A percentile compares a stretch with the other conserved stretches of the same genome.
Evolutionary conservation across 2,113 vertebrate species (phyloP).

Genomic region (Phrynosoma blainvillii): DNA sequence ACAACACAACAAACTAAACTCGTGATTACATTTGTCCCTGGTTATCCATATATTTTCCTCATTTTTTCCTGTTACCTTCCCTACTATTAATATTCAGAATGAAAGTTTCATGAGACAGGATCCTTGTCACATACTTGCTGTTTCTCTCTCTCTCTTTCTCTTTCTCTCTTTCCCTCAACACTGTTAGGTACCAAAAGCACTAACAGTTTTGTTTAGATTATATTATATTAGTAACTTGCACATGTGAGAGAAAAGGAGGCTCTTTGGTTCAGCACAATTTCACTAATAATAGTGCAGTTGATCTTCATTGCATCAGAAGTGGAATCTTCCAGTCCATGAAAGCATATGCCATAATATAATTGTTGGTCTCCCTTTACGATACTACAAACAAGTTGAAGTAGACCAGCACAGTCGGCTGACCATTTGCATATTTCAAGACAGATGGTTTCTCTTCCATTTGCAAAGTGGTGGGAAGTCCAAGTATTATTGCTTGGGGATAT

Average conservation of each 20-base stretch:
- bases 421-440: neutral
- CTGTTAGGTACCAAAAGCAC: too few species aligned
- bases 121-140: neutral
- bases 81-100: neutral
- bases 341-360: neutral
- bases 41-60: too few species aligned
- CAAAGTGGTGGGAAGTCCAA: constrained; percentile 12
- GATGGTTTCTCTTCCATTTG: neutral
- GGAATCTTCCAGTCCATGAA: too few species aligned
- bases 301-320: neutral
- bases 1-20: too few species aligned
- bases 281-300: neutral
- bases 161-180: neutral
- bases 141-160: neutral
- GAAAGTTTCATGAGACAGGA: neutral
- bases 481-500: constrained; percentile 22
- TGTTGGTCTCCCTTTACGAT: neutral
- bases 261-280: neutral
- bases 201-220: neutral
- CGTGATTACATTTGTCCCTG: neutral
- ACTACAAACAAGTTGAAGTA: neutral
- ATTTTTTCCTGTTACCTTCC: neutral
- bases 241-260: neutral
- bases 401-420: neutral
- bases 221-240: neutral